Evolutionary conservation across 1,140 invertebrate genomes (phyloP).

Genomic region (Elymnias hypermnestra): DNA sequence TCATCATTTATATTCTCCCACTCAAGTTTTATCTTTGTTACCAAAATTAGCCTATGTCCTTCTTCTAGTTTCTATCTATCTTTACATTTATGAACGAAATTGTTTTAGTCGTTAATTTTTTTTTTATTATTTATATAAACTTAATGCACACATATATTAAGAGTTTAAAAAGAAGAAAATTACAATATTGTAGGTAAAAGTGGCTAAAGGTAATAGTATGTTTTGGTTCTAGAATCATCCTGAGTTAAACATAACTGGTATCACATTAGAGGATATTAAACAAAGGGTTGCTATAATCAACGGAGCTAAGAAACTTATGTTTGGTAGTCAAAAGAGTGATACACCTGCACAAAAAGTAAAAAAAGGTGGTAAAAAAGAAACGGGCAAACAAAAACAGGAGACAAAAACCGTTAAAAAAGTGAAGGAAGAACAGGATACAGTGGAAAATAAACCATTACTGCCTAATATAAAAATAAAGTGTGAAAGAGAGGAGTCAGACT

Average conservation of each 20-base stretch:
- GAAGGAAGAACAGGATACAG: slow-evolving; percentile 46
- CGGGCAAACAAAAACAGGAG: slow-evolving; percentile 35
- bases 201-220: too few relatives aligned
- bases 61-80: too few relatives aligned
- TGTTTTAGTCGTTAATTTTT: too few relatives aligned
- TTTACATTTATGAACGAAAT: too few relatives aligned
- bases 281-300: slow-evolving; percentile 62
- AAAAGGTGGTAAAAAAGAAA: slow-evolving; percentile 48
- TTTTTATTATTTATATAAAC: too few relatives aligned
- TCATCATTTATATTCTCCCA: too few relatives aligned
- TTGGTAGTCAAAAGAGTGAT: slow-evolving; percentile 57
- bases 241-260: slow-evolving; percentile 62
- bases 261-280: slow-evolving; percentile 66
- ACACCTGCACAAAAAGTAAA: slow-evolving; percentile 45
- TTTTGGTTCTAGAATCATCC: slow-evolving; percentile 65
- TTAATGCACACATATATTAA: too few relatives aligned
- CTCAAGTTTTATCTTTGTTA: too few relatives aligned
- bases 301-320: slow-evolving; percentile 64
- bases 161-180: too few relatives aligned
- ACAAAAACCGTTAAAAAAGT: slow-evolving; percentile 39
- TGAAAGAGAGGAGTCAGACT: slow-evolving; percentile 60
- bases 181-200: too few relatives aligned
- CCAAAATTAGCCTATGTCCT: too few relatives aligned
- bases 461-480: slow-evolving; percentile 67
- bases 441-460: slow-evolving; percentile 52